Base-by-base conservation (phyloP, 2,797 vertebrate genomes). In the Rhynchotus rufescens region DNA sequence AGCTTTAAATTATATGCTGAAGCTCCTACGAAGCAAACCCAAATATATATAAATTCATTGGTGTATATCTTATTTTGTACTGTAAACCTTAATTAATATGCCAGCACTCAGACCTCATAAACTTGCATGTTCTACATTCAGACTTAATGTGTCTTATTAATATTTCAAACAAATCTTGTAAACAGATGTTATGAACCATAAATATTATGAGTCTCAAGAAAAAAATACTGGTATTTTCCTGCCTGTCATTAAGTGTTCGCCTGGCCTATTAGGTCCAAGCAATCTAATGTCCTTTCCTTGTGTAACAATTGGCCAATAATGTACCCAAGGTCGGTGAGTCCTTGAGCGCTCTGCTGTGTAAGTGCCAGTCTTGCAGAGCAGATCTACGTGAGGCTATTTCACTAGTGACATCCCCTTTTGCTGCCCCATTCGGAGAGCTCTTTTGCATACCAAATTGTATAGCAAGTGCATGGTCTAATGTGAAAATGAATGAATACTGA, bases 161-260 rank as follows among this genome's bases (percentile, higher is more conserved):
- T 89, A 85, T 93, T 92, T 92, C 74, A 89, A 79, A 90, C 79
- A 15, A 94, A 67, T 81, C 64, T 88, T 92, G 71, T 87, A 79
- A 96, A 88, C 59, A 94, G 54, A 42, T 59, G 49, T 81, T 61
- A 20, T 13, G 36, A 69, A 72, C 1, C 15, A 14, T 40, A 54
- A 26, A 20, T 36, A 54, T 54, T 54, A 40, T 15, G 52, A 13
- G 6, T 38, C 59, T 38, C 32, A 8, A 85, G 28, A 42, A 59
- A 85, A 84, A 86, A 66, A 26, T 5, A 15, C 40, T 71, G 47
- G 15, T 88, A 66, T 91, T 93, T 92, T 44, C n/a, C n/a, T 71
- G 67, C 22, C 66, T 84, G 28, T 74, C 60, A 12, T 64, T 89
- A 77, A 71, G 20, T 54, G 36, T 75, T 82, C 89, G 57, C 36